Conservation (phyloP, 1,140 invertebrate genomes). For the Drosophila lowei region DNA sequence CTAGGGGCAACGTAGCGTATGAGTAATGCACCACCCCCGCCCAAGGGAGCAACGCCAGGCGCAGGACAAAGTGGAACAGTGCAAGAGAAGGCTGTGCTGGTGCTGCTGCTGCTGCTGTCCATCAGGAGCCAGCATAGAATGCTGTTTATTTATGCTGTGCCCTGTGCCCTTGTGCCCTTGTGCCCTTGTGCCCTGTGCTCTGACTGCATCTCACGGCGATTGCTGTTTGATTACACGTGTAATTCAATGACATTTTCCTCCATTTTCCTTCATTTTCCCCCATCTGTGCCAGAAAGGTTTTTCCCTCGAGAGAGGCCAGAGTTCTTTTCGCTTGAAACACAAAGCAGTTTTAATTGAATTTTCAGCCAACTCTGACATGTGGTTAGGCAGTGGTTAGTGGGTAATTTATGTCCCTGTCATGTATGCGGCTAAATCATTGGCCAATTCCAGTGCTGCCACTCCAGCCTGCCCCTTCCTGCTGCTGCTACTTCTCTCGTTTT, state of each 20-base stretch:
- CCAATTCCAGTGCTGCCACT: slow-evolving; percentile 25
- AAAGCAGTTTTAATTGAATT: slow-evolving; percentile 67
- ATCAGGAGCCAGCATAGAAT: slow-evolving; percentile 8
- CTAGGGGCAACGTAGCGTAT: slow-evolving; percentile 47
- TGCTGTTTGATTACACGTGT: slow-evolving; percentile 59
- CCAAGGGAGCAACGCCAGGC: not conserved
- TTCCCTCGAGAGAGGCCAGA: not conserved
- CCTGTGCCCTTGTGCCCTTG: too few species aligned
- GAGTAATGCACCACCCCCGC: slow-evolving; percentile 20
- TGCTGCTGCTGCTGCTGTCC: too few species aligned
- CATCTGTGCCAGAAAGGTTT: not conserved
- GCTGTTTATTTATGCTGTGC: slow-evolving; percentile 61
- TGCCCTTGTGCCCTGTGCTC: not conserved
- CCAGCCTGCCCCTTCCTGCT: not conserved
- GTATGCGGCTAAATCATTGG: slow-evolving; percentile 48
- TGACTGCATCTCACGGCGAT: slow-evolving; percentile 42
- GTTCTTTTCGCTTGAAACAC: not conserved
- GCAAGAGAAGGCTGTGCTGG: too few species aligned
- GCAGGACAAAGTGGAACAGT: too few species aligned
- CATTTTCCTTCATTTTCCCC: slow-evolving; percentile 5
- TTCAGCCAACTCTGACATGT: slow-evolving; percentile 35
- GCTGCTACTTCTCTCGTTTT: not conserved
- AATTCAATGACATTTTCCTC: slow-evolving; percentile 48
- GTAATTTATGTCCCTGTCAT: slow-evolving; percentile 61
- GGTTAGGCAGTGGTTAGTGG: slow-evolving; percentile 46